Evolutionary conservation across 1,140 invertebrate genomes (phyloP).

Genomic region (Lepidurus apus): DNA sequence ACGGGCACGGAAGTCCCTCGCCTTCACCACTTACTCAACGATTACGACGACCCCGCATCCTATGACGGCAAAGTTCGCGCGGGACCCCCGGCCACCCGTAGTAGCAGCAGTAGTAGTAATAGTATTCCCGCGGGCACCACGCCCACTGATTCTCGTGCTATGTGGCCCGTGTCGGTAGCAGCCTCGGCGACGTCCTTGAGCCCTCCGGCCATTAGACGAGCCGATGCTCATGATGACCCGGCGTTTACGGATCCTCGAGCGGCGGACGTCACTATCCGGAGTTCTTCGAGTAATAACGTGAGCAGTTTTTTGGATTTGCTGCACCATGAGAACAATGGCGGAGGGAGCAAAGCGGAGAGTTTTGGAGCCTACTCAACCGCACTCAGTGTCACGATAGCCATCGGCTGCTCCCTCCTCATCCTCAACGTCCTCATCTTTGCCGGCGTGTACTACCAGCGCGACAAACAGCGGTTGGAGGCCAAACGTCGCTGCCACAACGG

Average conservation of each 20-base stretch:
- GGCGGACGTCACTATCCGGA: neutral
- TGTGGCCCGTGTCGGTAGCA: conserved; percentile 22
- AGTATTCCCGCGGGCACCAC: conserved; percentile 10
- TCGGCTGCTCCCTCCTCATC: conserved; percentile 82
- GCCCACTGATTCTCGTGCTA: conserved; percentile 12
- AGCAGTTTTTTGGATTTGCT: neutral
- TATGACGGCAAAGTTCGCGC: conserved; percentile 47
- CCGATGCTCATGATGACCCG: neutral
- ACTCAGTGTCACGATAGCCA: conserved; percentile 85
- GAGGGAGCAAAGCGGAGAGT: conserved; percentile 51
- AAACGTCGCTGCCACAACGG: conserved; percentile 75
- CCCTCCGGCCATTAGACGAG: neutral
- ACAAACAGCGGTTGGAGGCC: conserved; percentile 64
- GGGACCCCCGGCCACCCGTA: conserved; percentile 29
- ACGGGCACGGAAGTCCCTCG: conserved; percentile 75
- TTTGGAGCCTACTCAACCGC: conserved; percentile 82
- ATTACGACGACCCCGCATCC: conserved; percentile 48
- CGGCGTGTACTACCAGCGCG: conserved; percentile 86
- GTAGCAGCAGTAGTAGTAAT: neutral
- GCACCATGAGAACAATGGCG: neutral
- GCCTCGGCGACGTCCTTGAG: conserved; percentile 1
- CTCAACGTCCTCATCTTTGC: conserved; percentile 89
- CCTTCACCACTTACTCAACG: conserved; percentile 76
- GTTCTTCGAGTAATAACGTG: conserved; percentile 2
- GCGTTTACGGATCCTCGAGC: conserved; percentile 8